Evolutionary conservation across 2,113 vertebrate genomes (phyloP), one percentile per base, ranked within the genome.

Genomic region (Paratilapia polleni): DNA sequence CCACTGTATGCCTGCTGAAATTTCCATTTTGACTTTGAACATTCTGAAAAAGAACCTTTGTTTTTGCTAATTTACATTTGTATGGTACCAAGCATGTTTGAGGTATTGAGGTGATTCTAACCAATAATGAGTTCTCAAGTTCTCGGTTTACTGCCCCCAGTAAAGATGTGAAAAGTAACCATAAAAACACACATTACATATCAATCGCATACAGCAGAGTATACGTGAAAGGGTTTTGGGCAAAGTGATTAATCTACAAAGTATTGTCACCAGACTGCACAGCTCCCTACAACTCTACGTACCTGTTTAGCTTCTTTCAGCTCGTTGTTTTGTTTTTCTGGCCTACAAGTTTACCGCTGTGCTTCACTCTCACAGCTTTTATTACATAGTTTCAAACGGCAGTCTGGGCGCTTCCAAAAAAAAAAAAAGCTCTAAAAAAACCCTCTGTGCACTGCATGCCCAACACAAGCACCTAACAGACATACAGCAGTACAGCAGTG

Each of bases 1-100:
- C 60, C 77, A 52, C 81, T 61, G 77, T 64, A 38, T 6, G 83
- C 82, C 58, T 43, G 61, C 76, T 17, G 36, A 84, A 75, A 91
- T 82, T 43, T 76, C 41, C 70, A 84, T 75, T 91, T 80, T 76
- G 68, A 85, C 89, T 92, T 87, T 89, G 88, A 92, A 84, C 61
- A 61, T 58, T 66, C 43, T 34, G 24, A 70, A 89, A 84, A 54
- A 34, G 34, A 63, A 17, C 85, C 77, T 86, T 80, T 89, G 62
- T 86, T 84, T 80, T 28, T 22, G 2, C 77, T 81, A 12, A 84
- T 86, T 90, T 87, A 64, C 73, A 78, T 82, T 60, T 79, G 76
- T 26, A 64, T 24, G 57, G 34, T 4, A 70, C 22, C 36, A 41
- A 14, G 49, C 36, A 54, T 4, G 31, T 52, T 76, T 49, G 8